Base-by-base conservation (phyloP, 2,888 invertebrate genomes). In the Thymelicus lineola region DNA sequence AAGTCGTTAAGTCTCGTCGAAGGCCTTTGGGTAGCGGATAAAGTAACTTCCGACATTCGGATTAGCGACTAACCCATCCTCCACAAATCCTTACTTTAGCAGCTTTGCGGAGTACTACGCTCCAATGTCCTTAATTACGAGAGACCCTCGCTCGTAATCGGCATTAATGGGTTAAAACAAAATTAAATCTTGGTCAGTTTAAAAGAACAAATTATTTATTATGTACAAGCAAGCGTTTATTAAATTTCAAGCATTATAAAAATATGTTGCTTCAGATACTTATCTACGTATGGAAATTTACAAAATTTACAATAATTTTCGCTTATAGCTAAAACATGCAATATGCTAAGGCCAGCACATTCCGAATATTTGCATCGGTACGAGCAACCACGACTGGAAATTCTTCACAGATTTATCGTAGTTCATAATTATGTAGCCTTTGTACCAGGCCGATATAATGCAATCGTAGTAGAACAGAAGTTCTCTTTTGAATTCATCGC, bases 331-430 rank as follows among this genome's bases (percentile, higher is more conserved):
- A 71, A 61, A 57, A 65, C 71, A 74, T 71, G 70, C 73, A 50
- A 59, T 70, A 75, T 72, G 45, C 82, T 77, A 89, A 0, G 84
- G 76, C 91, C 91, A 91, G 74, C 88, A 87, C 87, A 91, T 86
- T 7, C 91, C 91, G 45, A 86, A 80, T 2, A 73, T 70, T 65
- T 86, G 85, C 87, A 88, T 87, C 17, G 89, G 86, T 28, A 77
- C 15, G 2, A 76, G 72, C 67, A 91, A 70, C 90, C 91, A 91
- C 1, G 82, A 74, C 66, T 90, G 89, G 53, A 90, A 91, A 73
- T 88, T 86, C 6, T 86, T 86, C 1, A 91, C 85, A 0, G 88
- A 90, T 63, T 73, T 77, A 75, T 90, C 89, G 66, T 74, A 58
- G 35, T 79, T 82, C 38, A 85, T 61, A 9, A 73, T 70, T 15